Percentiles rank a stretch among this genome's conserved stretches.
These are phyloP conservation scores for Phainopepla nitens DNA, from an alignment of 2,113 vertebrate species.

Conservation along the genomic window DNA sequence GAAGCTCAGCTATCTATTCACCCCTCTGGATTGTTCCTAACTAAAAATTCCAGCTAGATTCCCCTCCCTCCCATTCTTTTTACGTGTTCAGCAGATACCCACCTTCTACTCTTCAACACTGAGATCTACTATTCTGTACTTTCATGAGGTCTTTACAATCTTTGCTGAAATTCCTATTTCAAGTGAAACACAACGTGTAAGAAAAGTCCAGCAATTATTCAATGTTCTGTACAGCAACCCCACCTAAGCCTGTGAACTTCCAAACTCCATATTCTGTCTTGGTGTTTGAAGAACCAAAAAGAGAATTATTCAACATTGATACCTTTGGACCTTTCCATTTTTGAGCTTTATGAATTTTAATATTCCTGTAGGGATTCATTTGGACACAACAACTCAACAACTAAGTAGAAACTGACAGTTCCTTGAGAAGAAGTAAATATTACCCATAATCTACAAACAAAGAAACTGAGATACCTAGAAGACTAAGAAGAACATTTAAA, in stretches of 20 bases:
- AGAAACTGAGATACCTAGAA: background rate
- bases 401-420: background rate
- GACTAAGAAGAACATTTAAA: background rate
- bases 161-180: background rate
- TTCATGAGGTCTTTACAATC: background rate
- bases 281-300: background rate
- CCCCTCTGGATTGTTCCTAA: background rate
- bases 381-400: background rate
- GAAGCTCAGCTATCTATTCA: background rate
- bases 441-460: background rate
- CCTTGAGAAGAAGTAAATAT: background rate
- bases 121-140: background rate
- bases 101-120: background rate
- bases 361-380: background rate
- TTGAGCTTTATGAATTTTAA: background rate
- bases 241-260: background rate
- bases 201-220: background rate
- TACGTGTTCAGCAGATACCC: background rate
- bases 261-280: background rate
- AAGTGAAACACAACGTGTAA: background rate
- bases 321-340: background rate
- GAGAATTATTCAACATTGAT: background rate
- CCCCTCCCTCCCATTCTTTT: background rate
- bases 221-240: background rate
- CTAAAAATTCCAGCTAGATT: background rate